phyloP scores from a whole-genome alignment of 2,113 vertebrate genomes.

The Gymnarchus niloticus region DNA sequence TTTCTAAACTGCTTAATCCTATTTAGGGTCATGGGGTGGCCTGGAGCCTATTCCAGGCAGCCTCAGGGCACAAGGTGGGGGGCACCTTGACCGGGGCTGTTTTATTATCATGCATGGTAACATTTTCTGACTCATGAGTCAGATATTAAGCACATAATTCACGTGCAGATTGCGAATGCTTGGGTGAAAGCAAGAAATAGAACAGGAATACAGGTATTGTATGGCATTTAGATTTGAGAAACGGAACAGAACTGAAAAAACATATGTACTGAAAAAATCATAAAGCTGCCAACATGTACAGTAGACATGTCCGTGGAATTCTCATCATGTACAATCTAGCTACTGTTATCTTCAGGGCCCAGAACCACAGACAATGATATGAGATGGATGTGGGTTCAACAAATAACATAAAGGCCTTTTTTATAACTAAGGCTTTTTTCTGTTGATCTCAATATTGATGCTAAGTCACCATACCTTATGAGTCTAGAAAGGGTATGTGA shows the following conservation, averaged over 20 bases:
- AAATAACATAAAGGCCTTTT: slow-evolving; percentile 31
- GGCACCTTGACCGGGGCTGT: too few relatives aligned
- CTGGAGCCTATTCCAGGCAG: too few relatives aligned
- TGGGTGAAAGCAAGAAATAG: not conserved
- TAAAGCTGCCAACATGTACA: not conserved
- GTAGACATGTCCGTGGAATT: not conserved
- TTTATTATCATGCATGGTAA: too few relatives aligned
- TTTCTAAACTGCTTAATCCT: too few relatives aligned
- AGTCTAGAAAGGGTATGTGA: not conserved
- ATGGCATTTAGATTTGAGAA: not conserved
- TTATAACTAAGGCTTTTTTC: too few relatives aligned
- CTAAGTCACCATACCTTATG: not conserved
- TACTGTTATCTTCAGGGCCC: too few relatives aligned
- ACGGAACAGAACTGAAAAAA: not conserved
- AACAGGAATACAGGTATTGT: not conserved
- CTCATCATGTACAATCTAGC: too few relatives aligned
- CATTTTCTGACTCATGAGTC: not conserved
- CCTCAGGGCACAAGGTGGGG: too few relatives aligned
- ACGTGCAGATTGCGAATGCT: not conserved
- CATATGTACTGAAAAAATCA: not conserved
- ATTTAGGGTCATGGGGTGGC: too few relatives aligned
- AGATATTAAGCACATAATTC: not conserved
- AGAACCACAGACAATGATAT: too few relatives aligned
- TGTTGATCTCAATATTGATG: not conserved
- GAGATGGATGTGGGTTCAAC: too few relatives aligned